Evolutionary conservation across 1,140 invertebrate genomes (phyloP), one percentile per base, ranked within the genome.

Genomic region (Euschistus heros): DNA sequence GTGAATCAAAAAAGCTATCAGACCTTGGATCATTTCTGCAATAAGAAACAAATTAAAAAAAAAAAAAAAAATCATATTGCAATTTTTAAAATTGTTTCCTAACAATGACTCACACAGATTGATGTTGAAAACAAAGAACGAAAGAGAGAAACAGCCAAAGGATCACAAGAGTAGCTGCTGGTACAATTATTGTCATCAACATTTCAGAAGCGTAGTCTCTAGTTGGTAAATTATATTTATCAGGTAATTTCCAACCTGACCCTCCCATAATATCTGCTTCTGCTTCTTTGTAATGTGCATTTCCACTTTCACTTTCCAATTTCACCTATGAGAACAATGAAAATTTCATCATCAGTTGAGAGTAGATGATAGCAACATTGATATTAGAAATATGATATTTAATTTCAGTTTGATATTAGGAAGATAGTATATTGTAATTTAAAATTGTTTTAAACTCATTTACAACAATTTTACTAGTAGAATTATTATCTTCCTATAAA

Each of bases 41-140:
- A 70, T 68, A 59, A 62, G 50, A 59, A 20, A 26, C 2, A 2
- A 26, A 27, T 57, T 57, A 27, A 24, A 24, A 57, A 22, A 4
- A 57, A 57, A 57, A 18, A 57, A 22, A 13, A 26, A 4, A 26
- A 24, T 27, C 8, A 57, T 6, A 7, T 24, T 30, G 8, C 3
- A 1, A 27, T 17, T 30, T 22, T 59, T 37, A 10, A 22, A 26
- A 60, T 47, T 0, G 52, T 46, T 44, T 37, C 26, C 14, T 26
- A 10, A 26, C 14, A 26, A 69, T 72, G n/a, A 84, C 88, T 89
- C 77, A 92, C 90, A 87, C 78, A 73, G 86, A 83, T 64, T 88
- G 85, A 71, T 87, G 84, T 67, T 88, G 82, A 64, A 89, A 83
- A 74, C 89, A 92, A 14, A 92, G 76, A 1, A 88, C 81, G 17